Percentiles rank a stretch among this genome's conserved stretches.
Evolutionary conservation across 2,113 vertebrate genomes (phyloP).

Genomic region (Otis tarda): DNA sequence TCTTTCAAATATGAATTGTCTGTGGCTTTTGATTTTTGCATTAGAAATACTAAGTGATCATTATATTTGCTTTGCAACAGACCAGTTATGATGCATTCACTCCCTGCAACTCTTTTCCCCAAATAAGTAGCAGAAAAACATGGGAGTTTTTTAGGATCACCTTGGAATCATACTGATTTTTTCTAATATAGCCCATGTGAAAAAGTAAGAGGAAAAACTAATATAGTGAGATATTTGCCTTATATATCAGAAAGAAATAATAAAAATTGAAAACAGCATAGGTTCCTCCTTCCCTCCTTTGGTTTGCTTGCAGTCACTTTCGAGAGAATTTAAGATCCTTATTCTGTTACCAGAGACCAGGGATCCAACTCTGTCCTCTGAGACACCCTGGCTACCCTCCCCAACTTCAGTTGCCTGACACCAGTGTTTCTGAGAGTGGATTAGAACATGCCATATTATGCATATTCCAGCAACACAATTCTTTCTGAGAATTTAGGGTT

Average conservation of each 20-base stretch:
- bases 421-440: not conserved
- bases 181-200: not conserved
- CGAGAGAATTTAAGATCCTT: not conserved
- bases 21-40: not conserved
- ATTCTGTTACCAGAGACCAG: not conserved
- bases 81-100: not conserved
- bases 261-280: not conserved
- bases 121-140: not conserved
- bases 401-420: not conserved
- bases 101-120: not conserved
- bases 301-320: not conserved
- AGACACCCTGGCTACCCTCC: not conserved
- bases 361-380: not conserved
- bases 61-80: not conserved
- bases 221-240: not conserved
- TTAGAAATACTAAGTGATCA: not conserved
- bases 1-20: not conserved
- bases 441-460: not conserved
- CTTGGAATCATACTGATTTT: not conserved
- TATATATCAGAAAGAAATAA: not conserved
- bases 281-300: not conserved
- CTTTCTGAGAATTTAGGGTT: not conserved
- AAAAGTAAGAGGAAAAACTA: not conserved
- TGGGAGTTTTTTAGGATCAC: not conserved
- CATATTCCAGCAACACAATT: not conserved